These are phyloP conservation scores for Holacanthus passer DNA, from an alignment of 2,113 vertebrate species.

Conservation along the genomic window DNA sequence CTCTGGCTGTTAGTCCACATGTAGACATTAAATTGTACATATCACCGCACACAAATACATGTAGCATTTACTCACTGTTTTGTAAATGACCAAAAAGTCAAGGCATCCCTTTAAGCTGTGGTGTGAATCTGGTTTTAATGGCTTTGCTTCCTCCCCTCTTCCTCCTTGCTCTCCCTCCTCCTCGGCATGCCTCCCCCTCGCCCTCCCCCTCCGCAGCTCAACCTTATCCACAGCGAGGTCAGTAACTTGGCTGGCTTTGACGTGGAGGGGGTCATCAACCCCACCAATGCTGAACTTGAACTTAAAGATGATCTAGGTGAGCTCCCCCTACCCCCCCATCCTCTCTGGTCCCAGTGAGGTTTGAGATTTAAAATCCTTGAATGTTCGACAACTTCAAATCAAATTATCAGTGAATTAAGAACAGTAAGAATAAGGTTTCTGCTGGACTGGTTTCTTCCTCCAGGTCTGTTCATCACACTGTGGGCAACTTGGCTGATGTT, in stretches of 20 bases:
- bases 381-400: background rate
- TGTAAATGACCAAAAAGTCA: constrained; percentile 41
- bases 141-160: constrained; percentile 75
- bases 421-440: background rate
- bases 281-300: constrained; percentile 99
- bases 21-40: background rate
- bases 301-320: constrained; percentile 99
- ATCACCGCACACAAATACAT: background rate
- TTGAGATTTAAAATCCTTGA: constrained; percentile 13
- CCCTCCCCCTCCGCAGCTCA: constrained; percentile 92
- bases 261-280: constrained; percentile 99
- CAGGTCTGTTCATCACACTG: constrained; percentile 26
- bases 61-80: background rate
- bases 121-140: constrained; percentile 70
- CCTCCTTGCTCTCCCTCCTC: constrained; percentile 55
- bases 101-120: constrained; percentile 52
- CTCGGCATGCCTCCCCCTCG: constrained; percentile 83
- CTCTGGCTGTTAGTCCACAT: background rate
- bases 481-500: background rate
- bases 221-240: constrained; percentile 99
- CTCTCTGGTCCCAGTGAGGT: background rate
- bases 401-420: background rate
- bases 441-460: background rate
- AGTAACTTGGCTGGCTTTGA: constrained; percentile 99
- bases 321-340: constrained; percentile 25